Conservation (phyloP, 2,113 vertebrate species). For the Crotalus tigris region DNA sequence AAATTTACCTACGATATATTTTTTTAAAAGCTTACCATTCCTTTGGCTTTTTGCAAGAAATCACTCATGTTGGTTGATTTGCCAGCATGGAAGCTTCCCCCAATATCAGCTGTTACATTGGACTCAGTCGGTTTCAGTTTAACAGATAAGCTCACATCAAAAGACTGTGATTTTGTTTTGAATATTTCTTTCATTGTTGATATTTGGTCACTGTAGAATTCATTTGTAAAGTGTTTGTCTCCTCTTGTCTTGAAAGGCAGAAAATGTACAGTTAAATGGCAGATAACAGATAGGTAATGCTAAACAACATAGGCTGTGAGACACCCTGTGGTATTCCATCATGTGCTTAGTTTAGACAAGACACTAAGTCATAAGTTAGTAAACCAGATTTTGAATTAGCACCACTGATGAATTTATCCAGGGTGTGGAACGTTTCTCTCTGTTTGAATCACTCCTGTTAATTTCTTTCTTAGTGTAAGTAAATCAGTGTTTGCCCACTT, state of each 20-base stretch:
- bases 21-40: slow-evolving; percentile 66
- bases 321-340: neutral
- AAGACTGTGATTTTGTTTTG: slow-evolving; percentile 5
- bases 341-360: neutral
- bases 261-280: neutral
- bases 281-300: neutral
- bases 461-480: neutral
- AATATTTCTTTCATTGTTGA: slow-evolving; percentile 69
- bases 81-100: accelerated
- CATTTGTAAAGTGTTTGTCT: slow-evolving; percentile 74
- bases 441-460: neutral
- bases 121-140: slow-evolving; percentile 67
- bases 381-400: neutral
- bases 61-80: slow-evolving; percentile 50
- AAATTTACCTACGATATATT: neutral
- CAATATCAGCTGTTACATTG: neutral
- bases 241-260: slow-evolving; percentile 72
- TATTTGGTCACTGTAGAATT: slow-evolving; percentile 70
- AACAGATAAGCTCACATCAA: slow-evolving; percentile 61
- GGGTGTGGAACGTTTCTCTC: neutral
- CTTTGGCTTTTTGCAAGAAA: slow-evolving; percentile 36
- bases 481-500: neutral
- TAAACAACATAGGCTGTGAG: neutral
- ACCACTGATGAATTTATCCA: neutral
- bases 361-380: neutral